Percentiles rank a stretch among this genome's conserved stretches.
phyloP scores from a whole-genome alignment of 2,113 vertebrate species.

The Coturnix japonica region DNA sequence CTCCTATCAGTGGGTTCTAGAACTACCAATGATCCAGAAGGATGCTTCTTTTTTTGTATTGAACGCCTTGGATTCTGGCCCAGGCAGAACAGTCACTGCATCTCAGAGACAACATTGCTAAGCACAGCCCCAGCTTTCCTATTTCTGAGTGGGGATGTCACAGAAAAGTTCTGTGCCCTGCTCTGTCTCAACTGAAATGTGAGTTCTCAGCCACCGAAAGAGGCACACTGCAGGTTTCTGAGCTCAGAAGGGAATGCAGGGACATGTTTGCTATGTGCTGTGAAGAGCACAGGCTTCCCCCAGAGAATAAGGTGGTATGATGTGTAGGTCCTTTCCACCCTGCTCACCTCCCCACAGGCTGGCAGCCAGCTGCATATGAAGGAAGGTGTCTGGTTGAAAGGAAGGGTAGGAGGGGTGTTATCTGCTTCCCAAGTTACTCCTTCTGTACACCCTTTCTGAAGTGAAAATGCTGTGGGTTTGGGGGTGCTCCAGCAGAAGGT shows the following conservation, averaged over 20 bases:
- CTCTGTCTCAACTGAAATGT: neutral
- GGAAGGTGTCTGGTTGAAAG: neutral
- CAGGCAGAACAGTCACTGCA: neutral
- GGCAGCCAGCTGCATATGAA: neutral
- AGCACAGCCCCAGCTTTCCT: neutral
- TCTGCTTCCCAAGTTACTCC: neutral
- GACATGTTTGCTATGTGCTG: neutral
- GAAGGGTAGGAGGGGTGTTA: neutral
- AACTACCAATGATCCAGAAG: neutral
- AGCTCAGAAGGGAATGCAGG: fast-evolving
- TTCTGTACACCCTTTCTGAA: neutral
- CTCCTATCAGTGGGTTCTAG: neutral
- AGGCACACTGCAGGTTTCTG: fast-evolving
- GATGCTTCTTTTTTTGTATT: neutral
- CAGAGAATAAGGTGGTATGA: neutral
- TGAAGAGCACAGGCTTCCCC: neutral
- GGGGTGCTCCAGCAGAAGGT: neutral
- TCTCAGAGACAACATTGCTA: neutral
- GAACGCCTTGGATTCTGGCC: neutral
- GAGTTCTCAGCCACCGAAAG: neutral
- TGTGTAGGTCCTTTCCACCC: neutral
- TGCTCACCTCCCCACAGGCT: neutral
- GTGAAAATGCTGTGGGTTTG: neutral
- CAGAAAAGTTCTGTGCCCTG: neutral
- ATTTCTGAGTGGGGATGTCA: neutral